These are phyloP conservation scores for Heliocidaris erythrogramma DNA, from an alignment of 35 echinoderm and acorn worm species.

Conservation along the genomic window DNA sequence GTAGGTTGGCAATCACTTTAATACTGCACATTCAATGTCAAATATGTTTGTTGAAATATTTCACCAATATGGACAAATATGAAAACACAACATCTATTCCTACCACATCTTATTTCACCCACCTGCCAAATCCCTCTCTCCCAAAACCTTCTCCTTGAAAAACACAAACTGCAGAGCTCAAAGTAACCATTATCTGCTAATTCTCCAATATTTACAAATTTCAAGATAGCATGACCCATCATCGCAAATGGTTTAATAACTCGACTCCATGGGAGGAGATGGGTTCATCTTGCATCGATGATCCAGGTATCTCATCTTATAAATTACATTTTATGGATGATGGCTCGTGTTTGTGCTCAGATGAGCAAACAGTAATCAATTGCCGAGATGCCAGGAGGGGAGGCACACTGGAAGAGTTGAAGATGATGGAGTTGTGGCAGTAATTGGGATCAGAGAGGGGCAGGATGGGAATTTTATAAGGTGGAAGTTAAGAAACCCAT, in stretches of 20 bases:
- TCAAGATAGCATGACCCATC: background rate
- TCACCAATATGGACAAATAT: background rate
- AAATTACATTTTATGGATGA: slow-evolving; percentile 19
- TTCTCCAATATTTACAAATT: background rate
- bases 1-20: background rate
- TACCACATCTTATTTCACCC: background rate
- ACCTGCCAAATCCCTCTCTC: background rate
- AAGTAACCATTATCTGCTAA: background rate
- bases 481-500: background rate
- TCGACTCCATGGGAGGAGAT: background rate
- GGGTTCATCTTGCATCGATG: background rate
- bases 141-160: background rate
- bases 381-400: background rate
- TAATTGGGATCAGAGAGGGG: background rate
- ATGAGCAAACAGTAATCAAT: slow-evolving; percentile 12
- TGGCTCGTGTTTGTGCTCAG: slow-evolving; percentile 14
- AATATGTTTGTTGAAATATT: background rate
- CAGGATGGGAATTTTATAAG: background rate
- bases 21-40: background rate
- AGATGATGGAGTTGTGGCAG: background rate
- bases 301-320: background rate
- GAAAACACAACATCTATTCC: background rate
- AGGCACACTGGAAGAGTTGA: background rate
- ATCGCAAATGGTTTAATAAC: background rate
- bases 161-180: background rate